Percentiles rank a stretch among this genome's conserved stretches.
These are phyloP conservation scores for Beroe forskalii DNA, from an alignment of 37 sponge, comb jelly and placozoan species.

Conservation along the genomic window DNA sequence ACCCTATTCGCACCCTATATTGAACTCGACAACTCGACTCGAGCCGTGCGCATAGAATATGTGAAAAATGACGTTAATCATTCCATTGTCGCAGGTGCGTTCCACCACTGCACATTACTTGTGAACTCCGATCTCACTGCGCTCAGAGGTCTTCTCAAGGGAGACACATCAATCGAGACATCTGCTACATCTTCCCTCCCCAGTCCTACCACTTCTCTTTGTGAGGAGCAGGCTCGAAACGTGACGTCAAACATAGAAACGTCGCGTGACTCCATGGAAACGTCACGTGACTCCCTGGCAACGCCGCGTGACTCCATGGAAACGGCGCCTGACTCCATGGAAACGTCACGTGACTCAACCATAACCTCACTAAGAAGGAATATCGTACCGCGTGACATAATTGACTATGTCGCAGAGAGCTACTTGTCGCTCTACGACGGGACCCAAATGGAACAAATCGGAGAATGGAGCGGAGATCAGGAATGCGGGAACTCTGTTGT, in stretches of 20 bases:
- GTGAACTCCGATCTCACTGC: background rate
- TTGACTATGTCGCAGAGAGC: background rate
- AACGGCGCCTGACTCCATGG: background rate
- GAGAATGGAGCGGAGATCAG: slow-evolving; percentile 22
- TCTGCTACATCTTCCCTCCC: slow-evolving; percentile 38
- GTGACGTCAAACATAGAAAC: background rate
- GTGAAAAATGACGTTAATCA: too few species aligned
- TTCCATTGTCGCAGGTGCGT: slow-evolving; percentile 42
- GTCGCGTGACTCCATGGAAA: background rate
- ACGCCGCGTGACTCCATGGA: background rate
- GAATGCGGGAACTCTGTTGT: background rate
- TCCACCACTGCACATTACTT: slow-evolving; percentile 53
- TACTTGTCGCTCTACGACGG: slow-evolving; percentile 7
- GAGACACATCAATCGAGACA: background rate
- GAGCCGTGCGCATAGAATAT: too few species aligned
- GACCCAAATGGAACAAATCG: background rate
- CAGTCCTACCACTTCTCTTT: background rate
- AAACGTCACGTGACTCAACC: background rate
- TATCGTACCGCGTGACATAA: background rate
- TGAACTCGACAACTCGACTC: too few species aligned
- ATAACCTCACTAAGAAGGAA: background rate
- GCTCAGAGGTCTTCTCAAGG: background rate
- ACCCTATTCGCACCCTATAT: too few species aligned
- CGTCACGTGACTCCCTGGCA: background rate
- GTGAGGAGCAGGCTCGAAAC: background rate